Evolutionary conservation across 2,888 invertebrate species (phyloP).

Genomic region (Alsophila aescularia): DNA sequence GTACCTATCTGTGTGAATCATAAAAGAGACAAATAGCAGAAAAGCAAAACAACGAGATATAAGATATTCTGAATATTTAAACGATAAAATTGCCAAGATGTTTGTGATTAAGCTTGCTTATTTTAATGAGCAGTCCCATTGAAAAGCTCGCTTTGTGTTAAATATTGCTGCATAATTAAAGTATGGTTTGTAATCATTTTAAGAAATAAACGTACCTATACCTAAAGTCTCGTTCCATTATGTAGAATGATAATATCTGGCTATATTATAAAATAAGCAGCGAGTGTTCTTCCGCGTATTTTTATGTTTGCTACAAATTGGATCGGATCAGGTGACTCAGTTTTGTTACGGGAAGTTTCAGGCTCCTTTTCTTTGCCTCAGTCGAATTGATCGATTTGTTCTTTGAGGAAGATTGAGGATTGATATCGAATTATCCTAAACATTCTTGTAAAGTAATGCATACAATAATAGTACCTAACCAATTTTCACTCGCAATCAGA

Average conservation of each 20-base stretch:
- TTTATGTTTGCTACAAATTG: background rate
- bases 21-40: background rate
- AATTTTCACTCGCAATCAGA: too few relatives aligned
- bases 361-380: too few relatives aligned
- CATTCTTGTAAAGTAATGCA: too few relatives aligned
- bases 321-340: background rate
- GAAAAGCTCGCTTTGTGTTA: constrained; percentile 23
- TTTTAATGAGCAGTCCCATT: constrained; percentile 45
- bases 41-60: constrained; percentile 17
- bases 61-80: constrained; percentile 22
- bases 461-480: too few relatives aligned
- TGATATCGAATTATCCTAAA: too few relatives aligned
- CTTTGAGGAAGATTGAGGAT: too few relatives aligned
- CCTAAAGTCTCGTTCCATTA: too few relatives aligned
- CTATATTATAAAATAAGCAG: too few relatives aligned
- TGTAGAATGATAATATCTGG: background rate
- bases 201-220: background rate
- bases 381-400: too few relatives aligned
- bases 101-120: constrained; percentile 42
- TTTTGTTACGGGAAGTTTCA: too few relatives aligned
- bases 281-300: too few relatives aligned
- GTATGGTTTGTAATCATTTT: constrained; percentile 4
- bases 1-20: too few relatives aligned
- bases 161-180: constrained; percentile 28
- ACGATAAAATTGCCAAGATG: constrained; percentile 34